A percentile compares a stretch with the other conserved stretches of the same genome.
Evolutionary conservation across 2,113 vertebrate species (phyloP).

Genomic region (Saccopteryx bilineata): DNA sequence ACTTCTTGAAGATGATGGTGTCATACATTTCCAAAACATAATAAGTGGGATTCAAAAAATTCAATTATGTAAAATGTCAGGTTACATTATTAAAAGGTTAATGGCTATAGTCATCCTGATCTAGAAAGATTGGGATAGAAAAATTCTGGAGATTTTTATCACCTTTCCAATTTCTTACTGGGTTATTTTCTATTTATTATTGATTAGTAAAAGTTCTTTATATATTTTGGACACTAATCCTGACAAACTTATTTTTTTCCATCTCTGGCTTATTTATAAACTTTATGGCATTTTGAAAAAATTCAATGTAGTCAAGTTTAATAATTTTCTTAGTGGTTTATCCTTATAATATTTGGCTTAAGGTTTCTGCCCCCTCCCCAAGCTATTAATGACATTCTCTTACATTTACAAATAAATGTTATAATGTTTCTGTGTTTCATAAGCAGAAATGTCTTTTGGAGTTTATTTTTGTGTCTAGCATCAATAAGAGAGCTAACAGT

Average conservation of each 20-base stretch:
- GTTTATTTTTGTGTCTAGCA: not conserved
- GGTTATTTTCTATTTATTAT: constrained; percentile 25
- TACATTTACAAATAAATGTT: not conserved
- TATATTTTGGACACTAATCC: not conserved
- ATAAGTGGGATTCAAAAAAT: not conserved
- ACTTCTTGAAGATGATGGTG: not conserved
- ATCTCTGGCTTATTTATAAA: constrained; percentile 19
- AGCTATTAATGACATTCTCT: not conserved
- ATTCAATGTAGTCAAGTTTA: not conserved
- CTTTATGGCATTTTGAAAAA: not conserved
- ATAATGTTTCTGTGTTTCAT: not conserved
- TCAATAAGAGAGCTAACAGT: not conserved
- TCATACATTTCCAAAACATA: not conserved
- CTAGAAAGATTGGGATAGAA: not conserved
- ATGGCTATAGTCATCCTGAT: not conserved
- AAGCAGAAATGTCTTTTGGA: not conserved
- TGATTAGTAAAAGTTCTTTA: constrained; percentile 17
- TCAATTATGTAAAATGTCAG: not conserved
- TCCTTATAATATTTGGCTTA: constrained; percentile 1
- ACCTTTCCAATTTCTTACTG: not conserved
- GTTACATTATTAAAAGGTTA: constrained; percentile 10
- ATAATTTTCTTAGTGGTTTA: not conserved
- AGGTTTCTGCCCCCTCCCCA: not conserved
- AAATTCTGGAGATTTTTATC: not conserved
- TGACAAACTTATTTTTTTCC: not conserved